Base-by-base conservation (phyloP, 2,888 invertebrate species). In the Volucella inflata region DNA sequence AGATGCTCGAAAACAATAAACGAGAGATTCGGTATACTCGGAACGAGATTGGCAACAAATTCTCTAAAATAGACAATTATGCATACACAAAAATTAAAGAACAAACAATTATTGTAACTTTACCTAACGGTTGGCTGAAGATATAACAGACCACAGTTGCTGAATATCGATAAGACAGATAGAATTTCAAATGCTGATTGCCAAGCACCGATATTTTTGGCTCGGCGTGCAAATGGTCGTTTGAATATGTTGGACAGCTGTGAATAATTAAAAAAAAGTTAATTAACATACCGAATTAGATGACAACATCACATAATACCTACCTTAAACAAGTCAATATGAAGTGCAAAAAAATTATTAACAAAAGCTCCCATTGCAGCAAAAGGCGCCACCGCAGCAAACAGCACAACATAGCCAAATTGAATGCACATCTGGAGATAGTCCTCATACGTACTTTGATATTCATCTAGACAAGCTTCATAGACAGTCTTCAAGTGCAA, bases 391-490 rank as follows among this genome's bases (percentile, higher is more conserved):
- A 95, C 95, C 0, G 96, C 95, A 2, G 96, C 95, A 91, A 96
- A 96, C 16, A 96, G 92, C 87, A 95, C 95, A 3, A 96, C 96
- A 91, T 95, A 96, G 59, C 96, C 96, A 89, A 96, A 96, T 91
- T 96, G 96, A 64, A 96, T 94, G 91, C 95, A 96, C 91, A 96
- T 93, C 91, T 96, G 96, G 88, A 96, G 91, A 90, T 96, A 96
- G 90, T 96, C 96, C 90, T 96, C 95, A 90, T 95, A 95, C 0
- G 96, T 95, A 78, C 95, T 95, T 93, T 95, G 94, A 91, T 95
- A 96, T 53, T 93, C 93, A 89, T 95, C 95, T 92, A 95, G 93
- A n/a, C 93, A 93, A 14, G 94, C 93, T 91, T 95, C 95, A 77
- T 90, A 92, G 78, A 90, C 91, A 21, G 89, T 89, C 87, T 92